Percentiles rank a stretch among this genome's conserved stretches.
Evolutionary conservation across 2,113 vertebrate species (phyloP).

Genomic region (Bettongia penicillata): DNA sequence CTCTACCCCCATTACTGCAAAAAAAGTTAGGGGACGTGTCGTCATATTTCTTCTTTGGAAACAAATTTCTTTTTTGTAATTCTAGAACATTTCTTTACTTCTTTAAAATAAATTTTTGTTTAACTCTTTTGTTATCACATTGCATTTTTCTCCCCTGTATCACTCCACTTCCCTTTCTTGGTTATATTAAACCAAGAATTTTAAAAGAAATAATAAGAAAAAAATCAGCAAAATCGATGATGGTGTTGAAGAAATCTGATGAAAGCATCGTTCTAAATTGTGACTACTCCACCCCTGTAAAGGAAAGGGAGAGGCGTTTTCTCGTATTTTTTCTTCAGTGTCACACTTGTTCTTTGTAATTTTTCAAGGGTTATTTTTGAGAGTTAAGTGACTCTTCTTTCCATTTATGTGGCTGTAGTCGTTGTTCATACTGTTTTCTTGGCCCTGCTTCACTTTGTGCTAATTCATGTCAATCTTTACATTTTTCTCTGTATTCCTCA

Average conservation of each 20-base stretch:
- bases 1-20: background rate
- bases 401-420: background rate
- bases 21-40: background rate
- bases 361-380: background rate
- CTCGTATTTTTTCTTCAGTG: background rate
- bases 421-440: background rate
- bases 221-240: background rate
- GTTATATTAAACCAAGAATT: background rate
- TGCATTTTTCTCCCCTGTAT: background rate
- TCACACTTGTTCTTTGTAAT: background rate
- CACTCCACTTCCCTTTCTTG: background rate
- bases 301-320: background rate
- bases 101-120: background rate
- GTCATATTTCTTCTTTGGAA: background rate
- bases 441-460: background rate
- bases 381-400: background rate
- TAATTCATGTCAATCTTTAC: background rate
- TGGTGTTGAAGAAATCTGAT: background rate
- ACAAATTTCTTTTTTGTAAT: background rate
- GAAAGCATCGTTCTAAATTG: background rate
- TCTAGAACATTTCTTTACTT: background rate
- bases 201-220: background rate
- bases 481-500: background rate
- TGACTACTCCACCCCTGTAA: background rate
- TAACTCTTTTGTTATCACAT: background rate